These are phyloP conservation scores for Sympetrum striolatum DNA, from an alignment of 2,888 invertebrate species.

Conservation along the genomic window DNA sequence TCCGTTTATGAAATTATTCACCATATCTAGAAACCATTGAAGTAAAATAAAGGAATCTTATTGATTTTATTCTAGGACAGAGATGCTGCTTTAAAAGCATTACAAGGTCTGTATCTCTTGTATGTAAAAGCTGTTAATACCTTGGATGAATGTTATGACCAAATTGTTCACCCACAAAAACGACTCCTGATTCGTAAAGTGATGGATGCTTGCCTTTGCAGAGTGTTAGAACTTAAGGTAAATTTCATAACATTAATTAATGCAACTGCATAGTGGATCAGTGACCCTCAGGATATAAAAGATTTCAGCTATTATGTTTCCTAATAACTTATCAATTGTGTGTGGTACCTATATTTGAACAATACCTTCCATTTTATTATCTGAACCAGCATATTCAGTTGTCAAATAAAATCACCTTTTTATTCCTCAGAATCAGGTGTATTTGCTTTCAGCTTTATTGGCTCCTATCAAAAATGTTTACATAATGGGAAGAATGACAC, in stretches of 20 bases:
- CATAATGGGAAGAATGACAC: too few species aligned
- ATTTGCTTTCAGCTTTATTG: too few species aligned
- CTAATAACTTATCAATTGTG: too few species aligned
- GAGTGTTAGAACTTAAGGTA: conserved; percentile 42
- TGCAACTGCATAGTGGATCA: too few species aligned
- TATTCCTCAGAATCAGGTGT: too few species aligned
- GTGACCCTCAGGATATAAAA: too few species aligned
- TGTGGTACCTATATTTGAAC: too few species aligned
- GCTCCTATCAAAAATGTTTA: too few species aligned
- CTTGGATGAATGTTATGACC: conserved; percentile 68
- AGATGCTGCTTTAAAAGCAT: not conserved
- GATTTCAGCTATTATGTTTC: too few species aligned
- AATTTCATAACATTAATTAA: not conserved
- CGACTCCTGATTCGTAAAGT: conserved; percentile 64
- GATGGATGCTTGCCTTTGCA: conserved; percentile 66
- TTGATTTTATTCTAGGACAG: not conserved
- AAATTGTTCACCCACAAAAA: conserved; percentile 69
- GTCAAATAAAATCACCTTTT: too few species aligned
- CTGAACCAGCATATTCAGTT: too few species aligned
- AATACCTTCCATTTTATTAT: too few species aligned
- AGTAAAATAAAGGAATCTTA: not conserved
- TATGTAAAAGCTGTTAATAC: conserved; percentile 59
- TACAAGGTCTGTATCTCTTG: conserved; percentile 1
- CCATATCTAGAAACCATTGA: not conserved
- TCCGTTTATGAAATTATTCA: not conserved